Conservation (phyloP, 1,140 invertebrate species). For the Euura lappo region DNA sequence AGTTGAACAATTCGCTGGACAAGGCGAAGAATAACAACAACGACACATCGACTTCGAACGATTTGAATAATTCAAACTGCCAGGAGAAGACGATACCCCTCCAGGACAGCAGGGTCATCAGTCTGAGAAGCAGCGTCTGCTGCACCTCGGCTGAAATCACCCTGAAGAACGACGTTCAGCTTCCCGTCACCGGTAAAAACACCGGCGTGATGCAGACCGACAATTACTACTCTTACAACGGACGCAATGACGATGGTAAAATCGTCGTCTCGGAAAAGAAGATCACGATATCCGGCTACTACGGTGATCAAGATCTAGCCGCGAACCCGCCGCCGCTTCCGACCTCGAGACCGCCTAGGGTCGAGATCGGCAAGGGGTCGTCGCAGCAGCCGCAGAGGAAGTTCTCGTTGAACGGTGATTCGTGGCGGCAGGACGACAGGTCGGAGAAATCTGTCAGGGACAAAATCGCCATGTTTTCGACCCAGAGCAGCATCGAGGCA, state of each 20-base stretch:
- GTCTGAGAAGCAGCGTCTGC: neutral
- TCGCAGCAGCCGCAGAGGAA: conserved; percentile 30
- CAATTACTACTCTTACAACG: neutral
- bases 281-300: conserved; percentile 42
- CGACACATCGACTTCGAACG: conserved; percentile 37
- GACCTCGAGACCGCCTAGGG: conserved; percentile 48
- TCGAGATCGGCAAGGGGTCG: conserved; percentile 25
- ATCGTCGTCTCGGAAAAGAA: conserved; percentile 39
- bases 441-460: conserved; percentile 82
- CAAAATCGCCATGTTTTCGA: conserved; percentile 88
- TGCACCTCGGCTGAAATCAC: neutral
- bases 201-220: neutral
- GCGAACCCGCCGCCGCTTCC: conserved; percentile 52
- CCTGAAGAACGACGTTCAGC: neutral
- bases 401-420: conserved; percentile 44
- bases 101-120: neutral
- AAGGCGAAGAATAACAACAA: conserved; percentile 42
- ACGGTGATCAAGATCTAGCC: conserved; percentile 21
- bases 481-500: conserved; percentile 44
- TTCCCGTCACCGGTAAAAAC: neutral
- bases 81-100: neutral
- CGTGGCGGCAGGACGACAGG: conserved; percentile 72
- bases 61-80: neutral
- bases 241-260: neutral
- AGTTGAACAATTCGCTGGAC: neutral